Conservation (phyloP, 2,797 vertebrate species). For the Coregonus sp. region DNA sequence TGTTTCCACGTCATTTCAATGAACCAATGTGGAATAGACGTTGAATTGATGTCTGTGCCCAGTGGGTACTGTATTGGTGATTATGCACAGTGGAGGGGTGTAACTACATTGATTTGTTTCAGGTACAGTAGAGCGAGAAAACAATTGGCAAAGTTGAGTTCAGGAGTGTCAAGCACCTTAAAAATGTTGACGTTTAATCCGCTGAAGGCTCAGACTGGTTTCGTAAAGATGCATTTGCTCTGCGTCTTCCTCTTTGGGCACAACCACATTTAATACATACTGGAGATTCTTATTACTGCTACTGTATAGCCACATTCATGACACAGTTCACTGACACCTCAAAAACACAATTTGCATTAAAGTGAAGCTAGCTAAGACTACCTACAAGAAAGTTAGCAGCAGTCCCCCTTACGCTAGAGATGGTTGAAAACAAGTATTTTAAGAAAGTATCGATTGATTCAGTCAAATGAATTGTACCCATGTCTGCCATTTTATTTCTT, state of each 20-base stretch:
- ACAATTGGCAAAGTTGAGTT: conserved; percentile 38
- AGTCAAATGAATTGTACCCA: conserved; percentile 48
- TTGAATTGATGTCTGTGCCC: no score
- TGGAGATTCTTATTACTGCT: conserved; percentile 9
- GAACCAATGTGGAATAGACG: no score
- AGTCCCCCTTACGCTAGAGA: conserved; percentile 54
- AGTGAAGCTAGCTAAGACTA: conserved; percentile 45
- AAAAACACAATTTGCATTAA: conserved; percentile 30
- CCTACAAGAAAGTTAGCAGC: conserved; percentile 45
- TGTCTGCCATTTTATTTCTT: conserved; percentile 63
- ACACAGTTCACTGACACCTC: background rate
- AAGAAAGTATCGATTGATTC: conserved; percentile 56
- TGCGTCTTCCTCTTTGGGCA: conserved; percentile 64
- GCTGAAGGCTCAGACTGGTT: conserved; percentile 44
- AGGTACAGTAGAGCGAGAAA: conserved; percentile 45
- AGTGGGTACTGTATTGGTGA: conserved; percentile 26
- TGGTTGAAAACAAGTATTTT: conserved; percentile 63
- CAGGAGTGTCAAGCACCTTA: conserved; percentile 73
- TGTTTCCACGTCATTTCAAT: no score
- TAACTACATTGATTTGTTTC: conserved; percentile 52
- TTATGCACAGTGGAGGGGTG: conserved; percentile 41
- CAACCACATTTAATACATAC: conserved; percentile 31
- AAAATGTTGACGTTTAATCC: conserved; percentile 48
- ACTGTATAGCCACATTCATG: conserved; percentile 46
- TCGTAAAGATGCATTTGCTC: conserved; percentile 49